Conservation (phyloP, 64 coral and sea anemone genomes). For the Actinia equina region DNA sequence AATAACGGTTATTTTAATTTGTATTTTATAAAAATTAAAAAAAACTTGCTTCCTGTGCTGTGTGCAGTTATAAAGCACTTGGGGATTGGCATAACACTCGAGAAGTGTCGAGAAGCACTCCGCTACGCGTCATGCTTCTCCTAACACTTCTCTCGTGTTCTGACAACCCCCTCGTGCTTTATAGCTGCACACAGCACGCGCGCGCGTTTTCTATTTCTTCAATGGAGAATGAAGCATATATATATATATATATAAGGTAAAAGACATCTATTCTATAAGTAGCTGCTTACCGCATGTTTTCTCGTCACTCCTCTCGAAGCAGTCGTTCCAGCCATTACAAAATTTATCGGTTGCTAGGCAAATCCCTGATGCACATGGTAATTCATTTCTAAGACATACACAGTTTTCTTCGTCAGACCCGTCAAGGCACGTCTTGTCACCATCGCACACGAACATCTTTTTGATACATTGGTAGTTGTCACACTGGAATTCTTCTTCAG, state of each 20-base stretch:
- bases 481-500: slow-evolving; percentile 29
- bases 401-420: slow-evolving; percentile 32
- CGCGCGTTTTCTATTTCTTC: too few species aligned
- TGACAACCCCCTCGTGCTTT: too few species aligned
- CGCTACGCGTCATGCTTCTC: too few species aligned
- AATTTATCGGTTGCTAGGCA: slow-evolving; percentile 1
- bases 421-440: slow-evolving; percentile 27
- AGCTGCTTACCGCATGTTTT: slow-evolving; percentile 16
- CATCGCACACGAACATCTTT: slow-evolving; percentile 13
- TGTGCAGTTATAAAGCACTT: too few species aligned
- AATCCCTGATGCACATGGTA: slow-evolving; percentile 8
- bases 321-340: slow-evolving; percentile 23
- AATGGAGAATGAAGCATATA: too few species aligned
- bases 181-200: too few species aligned
- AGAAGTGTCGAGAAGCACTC: too few species aligned
- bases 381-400: background rate
- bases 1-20: too few species aligned
- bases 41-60: too few species aligned
- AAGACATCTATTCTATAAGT: background rate
- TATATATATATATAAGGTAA: background rate
- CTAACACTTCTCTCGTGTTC: too few species aligned
- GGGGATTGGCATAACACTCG: too few species aligned
- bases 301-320: slow-evolving; percentile 24
- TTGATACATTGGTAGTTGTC: slow-evolving; percentile 40
- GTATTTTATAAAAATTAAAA: too few species aligned